phyloP scores from a whole-genome alignment of 2,113 vertebrate species.

The Polyodon spathula region DNA sequence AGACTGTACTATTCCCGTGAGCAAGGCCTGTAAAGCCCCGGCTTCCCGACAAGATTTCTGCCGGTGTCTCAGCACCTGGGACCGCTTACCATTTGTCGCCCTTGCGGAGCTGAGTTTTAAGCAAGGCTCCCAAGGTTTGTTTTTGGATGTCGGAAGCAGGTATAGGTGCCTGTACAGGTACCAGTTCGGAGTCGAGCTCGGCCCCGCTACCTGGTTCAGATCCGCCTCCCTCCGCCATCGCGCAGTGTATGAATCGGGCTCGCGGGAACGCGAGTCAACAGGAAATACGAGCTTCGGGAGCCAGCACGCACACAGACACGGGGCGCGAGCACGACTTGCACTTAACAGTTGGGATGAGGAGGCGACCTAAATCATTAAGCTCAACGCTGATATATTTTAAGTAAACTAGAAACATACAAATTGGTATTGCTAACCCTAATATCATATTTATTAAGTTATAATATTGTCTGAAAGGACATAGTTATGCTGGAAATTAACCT shows the following conservation, averaged over 20 bases:
- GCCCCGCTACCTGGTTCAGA: conserved; percentile 61
- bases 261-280: conserved; percentile 37
- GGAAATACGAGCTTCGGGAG: conserved; percentile 19
- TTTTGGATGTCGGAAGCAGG: conserved; percentile 61
- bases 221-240: conserved; percentile 74
- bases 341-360: no score
- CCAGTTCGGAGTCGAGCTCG: conserved; percentile 60
- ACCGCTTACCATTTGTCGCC: conserved; percentile 63
- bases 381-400: no score
- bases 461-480: no score
- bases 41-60: no score
- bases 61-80: background rate
- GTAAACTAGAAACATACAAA: no score
- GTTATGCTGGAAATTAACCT: no score
- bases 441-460: no score
- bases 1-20: background rate
- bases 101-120: conserved; percentile 58
- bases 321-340: no score
- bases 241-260: conserved; percentile 48
- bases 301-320: conserved; percentile 15
- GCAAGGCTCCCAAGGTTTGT: conserved; percentile 53
- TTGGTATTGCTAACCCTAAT: no score
- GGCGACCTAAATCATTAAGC: no score
- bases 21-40: background rate
- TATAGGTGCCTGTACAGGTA: conserved; percentile 45